phyloP scores from a whole-genome alignment of 2,113 vertebrate species.

The Illadopsis cleaveri region DNA sequence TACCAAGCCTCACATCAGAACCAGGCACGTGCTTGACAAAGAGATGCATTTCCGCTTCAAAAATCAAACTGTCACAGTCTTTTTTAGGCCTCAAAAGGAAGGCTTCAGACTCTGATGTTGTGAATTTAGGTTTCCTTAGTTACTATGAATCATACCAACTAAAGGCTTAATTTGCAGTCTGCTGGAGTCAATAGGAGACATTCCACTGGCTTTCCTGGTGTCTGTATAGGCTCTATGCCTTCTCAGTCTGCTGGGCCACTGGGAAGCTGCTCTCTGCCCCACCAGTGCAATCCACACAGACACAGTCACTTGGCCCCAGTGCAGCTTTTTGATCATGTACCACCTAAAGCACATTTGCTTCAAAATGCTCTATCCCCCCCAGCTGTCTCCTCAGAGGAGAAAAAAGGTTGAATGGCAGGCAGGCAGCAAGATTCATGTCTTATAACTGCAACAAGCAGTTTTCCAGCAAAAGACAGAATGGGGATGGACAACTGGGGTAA shows the following conservation, averaged over 20 bases:
- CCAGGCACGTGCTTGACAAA: background rate
- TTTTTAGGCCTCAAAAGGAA: slow-evolving; percentile 1
- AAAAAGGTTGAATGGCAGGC: background rate
- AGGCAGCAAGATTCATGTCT: background rate
- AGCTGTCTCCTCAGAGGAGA: background rate
- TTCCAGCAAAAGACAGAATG: background rate
- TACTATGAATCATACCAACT: slow-evolving; percentile 46
- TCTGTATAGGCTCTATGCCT: background rate
- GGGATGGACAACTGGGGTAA: background rate
- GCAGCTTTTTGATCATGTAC: background rate
- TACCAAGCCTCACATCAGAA: background rate
- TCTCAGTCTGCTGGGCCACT: background rate
- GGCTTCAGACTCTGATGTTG: background rate
- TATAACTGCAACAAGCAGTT: background rate
- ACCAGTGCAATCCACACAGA: background rate
- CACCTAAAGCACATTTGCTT: background rate
- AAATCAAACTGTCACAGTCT: background rate
- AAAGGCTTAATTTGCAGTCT: slow-evolving; percentile 42
- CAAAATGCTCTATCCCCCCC: background rate
- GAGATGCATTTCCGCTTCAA: background rate
- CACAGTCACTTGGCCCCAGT: background rate
- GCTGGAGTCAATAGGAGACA: slow-evolving; percentile 39
- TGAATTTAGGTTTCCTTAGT: slow-evolving; percentile 58
- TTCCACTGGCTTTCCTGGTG: background rate
- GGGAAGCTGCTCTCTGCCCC: background rate